Base-by-base conservation (phyloP, 2,797 vertebrate species). In the Allobates femoralis region DNA sequence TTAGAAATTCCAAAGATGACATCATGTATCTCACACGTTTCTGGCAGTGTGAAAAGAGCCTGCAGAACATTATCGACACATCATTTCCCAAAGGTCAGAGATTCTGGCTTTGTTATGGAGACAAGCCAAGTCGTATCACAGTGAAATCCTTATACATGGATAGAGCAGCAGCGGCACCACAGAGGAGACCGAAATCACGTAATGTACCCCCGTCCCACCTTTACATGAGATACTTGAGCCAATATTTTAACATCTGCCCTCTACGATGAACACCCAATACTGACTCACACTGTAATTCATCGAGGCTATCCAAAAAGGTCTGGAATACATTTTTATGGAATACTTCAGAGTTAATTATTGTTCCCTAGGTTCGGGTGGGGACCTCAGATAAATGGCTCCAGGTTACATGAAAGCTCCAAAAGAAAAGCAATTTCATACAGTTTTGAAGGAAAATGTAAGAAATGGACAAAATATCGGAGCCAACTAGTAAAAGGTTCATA, bases 261-360 rank as follows among this genome's bases (percentile, higher is more conserved):
- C 23, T 21, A 16, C 10, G 41, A 81, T 58, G 60, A 83, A 87
- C 85, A 83, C 85, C 85, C 85, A 66, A 46, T 4, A 55, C 18
- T 87, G 79, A 84, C 64, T 87, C 80, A 87, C 14, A 32, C 62
- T 50, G 12, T 82, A 82, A 83, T 78, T 69, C 28, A n/a, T 67
- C 3, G 14, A 73, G 60, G 79, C 51, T 58, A 79, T 62, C 15
- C 81, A 62, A 84, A n/a, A 79, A 28, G 19, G 53, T 28, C 41
- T 71, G 73, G 76, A 73, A 37, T 37, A 73, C 3, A 34, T 26
- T 79, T 87, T 79, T 55, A 79, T 87, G 75, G 51, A 83, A 83
- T 83, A 46, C 30, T 69, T 87, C 32, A 83, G 51, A 79, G 37
- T 74, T 87, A 84, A 84, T 84, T 80, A 87, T 84, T 79, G 86